phyloP scores from a whole-genome alignment of 2,113 vertebrate genomes.

The Rafetus swinhoei region DNA sequence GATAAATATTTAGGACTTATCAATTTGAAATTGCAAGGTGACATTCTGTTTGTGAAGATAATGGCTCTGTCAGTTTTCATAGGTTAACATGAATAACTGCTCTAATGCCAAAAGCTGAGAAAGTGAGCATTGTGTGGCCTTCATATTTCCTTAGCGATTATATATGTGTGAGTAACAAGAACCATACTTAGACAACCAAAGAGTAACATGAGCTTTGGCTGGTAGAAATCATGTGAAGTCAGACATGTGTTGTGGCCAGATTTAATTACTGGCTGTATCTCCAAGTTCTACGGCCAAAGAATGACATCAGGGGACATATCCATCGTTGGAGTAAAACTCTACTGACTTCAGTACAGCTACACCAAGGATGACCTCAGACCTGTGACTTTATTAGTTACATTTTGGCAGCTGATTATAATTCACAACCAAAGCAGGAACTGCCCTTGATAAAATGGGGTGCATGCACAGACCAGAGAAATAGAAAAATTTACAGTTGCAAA shows the following conservation, averaged over 20 bases:
- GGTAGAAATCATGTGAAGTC: conserved; percentile 22
- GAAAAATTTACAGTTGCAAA: neutral
- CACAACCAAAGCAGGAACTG: neutral
- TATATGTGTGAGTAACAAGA: neutral
- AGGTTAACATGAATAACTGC: neutral
- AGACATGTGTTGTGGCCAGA: neutral
- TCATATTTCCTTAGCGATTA: conserved; percentile 5
- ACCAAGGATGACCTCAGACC: neutral
- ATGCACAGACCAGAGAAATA: neutral
- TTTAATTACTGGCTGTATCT: conserved; percentile 30
- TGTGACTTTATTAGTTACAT: conserved; percentile 33
- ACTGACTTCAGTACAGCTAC: neutral
- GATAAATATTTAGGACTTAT: neutral
- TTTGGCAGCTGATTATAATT: neutral
- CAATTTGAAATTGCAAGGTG: neutral
- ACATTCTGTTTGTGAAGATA: conserved; percentile 9
- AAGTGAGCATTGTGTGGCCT: neutral
- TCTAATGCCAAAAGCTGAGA: neutral
- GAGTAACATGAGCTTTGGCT: neutral
- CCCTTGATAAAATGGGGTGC: neutral
- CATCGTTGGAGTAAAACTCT: conserved; percentile 16
- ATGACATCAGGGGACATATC: conserved; percentile 1
- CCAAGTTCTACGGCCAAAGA: neutral
- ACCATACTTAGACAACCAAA: neutral
- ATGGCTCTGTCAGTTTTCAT: neutral